Percentiles rank a stretch among this genome's conserved stretches.
phyloP scores from a whole-genome alignment of 2,797 vertebrate species.

The Botia almorhae region DNA sequence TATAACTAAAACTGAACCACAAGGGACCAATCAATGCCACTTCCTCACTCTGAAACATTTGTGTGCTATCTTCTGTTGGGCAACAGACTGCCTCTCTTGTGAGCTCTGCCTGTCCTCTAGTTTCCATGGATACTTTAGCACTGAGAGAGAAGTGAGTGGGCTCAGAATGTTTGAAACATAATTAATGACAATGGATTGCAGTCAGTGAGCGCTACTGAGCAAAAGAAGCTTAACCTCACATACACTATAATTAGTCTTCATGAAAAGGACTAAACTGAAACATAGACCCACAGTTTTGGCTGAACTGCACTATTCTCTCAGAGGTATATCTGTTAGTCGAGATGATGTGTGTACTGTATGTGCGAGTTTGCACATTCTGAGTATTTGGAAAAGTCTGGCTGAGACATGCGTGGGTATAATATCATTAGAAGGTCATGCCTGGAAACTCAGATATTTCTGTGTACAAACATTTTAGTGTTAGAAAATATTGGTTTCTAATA shows the following conservation, averaged over 20 bases:
- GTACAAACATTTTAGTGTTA: slow-evolving; percentile 18
- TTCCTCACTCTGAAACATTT: slow-evolving; percentile 44
- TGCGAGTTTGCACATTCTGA: slow-evolving; percentile 32
- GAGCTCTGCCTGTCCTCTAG: slow-evolving; percentile 72
- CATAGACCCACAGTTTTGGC: slow-evolving; percentile 6
- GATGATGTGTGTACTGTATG: slow-evolving; percentile 33
- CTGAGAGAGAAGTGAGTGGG: slow-evolving; percentile 79
- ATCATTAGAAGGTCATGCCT: slow-evolving; percentile 23
- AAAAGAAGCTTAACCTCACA: slow-evolving; percentile 69
- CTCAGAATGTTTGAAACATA: slow-evolving; percentile 78
- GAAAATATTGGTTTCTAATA: slow-evolving; percentile 39
- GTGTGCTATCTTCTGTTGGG: slow-evolving; percentile 60
- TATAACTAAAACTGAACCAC: neutral
- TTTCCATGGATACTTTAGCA: slow-evolving; percentile 80
- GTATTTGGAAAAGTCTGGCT: slow-evolving; percentile 25
- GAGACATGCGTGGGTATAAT: slow-evolving; percentile 38
- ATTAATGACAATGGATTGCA: slow-evolving; percentile 83
- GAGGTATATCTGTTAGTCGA: slow-evolving; percentile 17
- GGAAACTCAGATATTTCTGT: slow-evolving; percentile 5
- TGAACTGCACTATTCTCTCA: slow-evolving; percentile 21
- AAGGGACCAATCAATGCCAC: slow-evolving; percentile 1
- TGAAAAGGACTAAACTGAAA: slow-evolving; percentile 40
- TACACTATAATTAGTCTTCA: slow-evolving; percentile 72
- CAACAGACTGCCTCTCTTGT: slow-evolving; percentile 60
- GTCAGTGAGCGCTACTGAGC: slow-evolving; percentile 55